phyloP scores from a whole-genome alignment of 2,888 invertebrate genomes.

The Scrobipalpa costella region DNA sequence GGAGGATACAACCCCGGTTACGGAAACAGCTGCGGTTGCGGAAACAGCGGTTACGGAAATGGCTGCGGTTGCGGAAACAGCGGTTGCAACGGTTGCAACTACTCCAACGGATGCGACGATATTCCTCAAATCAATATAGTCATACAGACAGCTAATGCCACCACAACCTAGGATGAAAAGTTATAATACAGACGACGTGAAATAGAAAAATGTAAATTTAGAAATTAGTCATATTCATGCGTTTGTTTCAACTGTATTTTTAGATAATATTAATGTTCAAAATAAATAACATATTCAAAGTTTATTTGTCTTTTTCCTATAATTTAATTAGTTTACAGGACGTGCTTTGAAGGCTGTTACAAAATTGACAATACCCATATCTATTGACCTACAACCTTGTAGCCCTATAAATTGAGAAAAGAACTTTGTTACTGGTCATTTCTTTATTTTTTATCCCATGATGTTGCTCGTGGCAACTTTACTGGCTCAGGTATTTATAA shows the following conservation, averaged over 20 bases:
- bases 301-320: background rate
- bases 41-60: slow-evolving; percentile 3
- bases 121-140: background rate
- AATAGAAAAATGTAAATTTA: slow-evolving; percentile 1
- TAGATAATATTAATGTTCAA: slow-evolving; percentile 5
- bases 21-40: slow-evolving; percentile 10
- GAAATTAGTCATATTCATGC: background rate
- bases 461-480: background rate
- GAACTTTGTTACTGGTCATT: background rate
- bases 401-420: background rate
- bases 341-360: background rate
- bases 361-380: background rate
- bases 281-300: background rate
- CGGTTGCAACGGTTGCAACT: background rate
- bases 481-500: background rate
- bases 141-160: background rate
- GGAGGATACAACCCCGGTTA: slow-evolving; percentile 18
- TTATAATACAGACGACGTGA: background rate
- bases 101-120: slow-evolving; percentile 7
- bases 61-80: no score
- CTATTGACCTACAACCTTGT: background rate
- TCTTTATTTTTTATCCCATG: background rate
- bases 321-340: background rate
- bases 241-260: slow-evolving; percentile 5
- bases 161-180: background rate